These are phyloP conservation scores for Operophtera brumata DNA, from an alignment of 2,888 invertebrate species.

Conservation along the genomic window DNA sequence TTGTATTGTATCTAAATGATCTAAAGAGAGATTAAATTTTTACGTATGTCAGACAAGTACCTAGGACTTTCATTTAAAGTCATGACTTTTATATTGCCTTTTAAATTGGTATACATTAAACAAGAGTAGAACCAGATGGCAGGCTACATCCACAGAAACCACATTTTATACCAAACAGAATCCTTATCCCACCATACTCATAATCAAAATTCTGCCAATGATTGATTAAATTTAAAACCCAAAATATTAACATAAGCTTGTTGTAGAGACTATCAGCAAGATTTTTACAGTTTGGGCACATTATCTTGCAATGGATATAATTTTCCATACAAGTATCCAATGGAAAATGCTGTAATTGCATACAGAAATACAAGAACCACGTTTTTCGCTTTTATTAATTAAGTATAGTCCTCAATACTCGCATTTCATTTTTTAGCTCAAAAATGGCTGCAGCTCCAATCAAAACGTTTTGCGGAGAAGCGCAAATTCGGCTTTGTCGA, in stretches of 20 bases:
- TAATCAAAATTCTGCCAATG: no score
- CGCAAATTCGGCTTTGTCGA: slow-evolving; percentile 99
- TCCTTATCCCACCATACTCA: no score
- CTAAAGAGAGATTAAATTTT: no score
- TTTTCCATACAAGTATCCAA: slow-evolving; percentile 26
- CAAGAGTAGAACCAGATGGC: no score
- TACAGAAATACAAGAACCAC: slow-evolving; percentile 3
- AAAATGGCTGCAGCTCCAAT: slow-evolving; percentile 99
- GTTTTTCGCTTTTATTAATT: not conserved
- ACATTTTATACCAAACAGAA: no score
- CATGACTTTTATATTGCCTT: no score
- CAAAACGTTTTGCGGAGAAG: slow-evolving; percentile 99
- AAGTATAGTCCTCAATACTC: not conserved
- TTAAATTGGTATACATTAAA: no score
- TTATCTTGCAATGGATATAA: slow-evolving; percentile 30
- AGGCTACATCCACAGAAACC: no score
- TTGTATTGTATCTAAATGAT: no score
- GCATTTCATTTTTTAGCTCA: slow-evolving; percentile 78
- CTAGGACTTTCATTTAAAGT: no score
- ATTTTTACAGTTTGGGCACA: slow-evolving; percentile 19
- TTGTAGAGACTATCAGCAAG: slow-evolving; percentile 9
- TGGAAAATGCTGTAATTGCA: slow-evolving; percentile 33
- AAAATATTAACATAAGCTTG: slow-evolving; percentile 4
- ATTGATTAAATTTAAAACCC: not conserved
- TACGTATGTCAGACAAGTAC: no score